phyloP scores from a whole-genome alignment of 1,140 invertebrate genomes.

The Ladona fulva region DNA sequence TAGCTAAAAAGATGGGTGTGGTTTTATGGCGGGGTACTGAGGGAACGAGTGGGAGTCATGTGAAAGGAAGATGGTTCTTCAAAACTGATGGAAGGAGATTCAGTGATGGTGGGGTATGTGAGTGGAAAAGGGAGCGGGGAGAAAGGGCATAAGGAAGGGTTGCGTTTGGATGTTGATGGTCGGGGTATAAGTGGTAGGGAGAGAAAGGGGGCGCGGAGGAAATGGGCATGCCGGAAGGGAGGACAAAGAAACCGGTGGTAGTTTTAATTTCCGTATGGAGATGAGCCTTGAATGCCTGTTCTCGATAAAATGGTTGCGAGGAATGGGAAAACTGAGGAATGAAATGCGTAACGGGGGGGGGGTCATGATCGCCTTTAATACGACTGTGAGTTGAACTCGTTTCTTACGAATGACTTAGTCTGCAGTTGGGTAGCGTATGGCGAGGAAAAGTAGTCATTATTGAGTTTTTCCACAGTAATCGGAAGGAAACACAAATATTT shows the following conservation, averaged over 20 bases:
- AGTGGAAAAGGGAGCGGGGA: too few relatives aligned
- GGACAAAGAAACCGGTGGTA: not conserved
- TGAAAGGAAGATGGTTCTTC: too few relatives aligned
- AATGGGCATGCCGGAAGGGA: not conserved
- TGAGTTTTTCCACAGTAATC: too few relatives aligned
- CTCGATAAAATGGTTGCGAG: not conserved
- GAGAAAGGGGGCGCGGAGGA: not conserved
- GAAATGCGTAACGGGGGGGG: not conserved
- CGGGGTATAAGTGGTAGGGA: not conserved
- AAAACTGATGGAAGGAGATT: too few relatives aligned
- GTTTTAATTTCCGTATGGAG: constrained; percentile 8
- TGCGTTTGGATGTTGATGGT: too few relatives aligned
- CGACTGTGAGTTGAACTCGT: not conserved
- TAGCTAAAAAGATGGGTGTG: too few relatives aligned
- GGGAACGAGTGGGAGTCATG: too few relatives aligned
- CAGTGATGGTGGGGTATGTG: too few relatives aligned
- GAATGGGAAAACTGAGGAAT: not conserved
- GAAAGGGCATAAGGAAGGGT: too few relatives aligned
- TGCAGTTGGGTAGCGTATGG: not conserved
- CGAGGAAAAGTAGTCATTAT: not conserved
- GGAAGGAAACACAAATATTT: too few relatives aligned
- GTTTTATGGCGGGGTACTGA: too few relatives aligned
- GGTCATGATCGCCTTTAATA: not conserved
- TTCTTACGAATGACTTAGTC: not conserved
- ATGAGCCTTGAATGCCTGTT: not conserved